Evolutionary conservation across 2,113 vertebrate species (phyloP).

Genomic region (Trematomus loennbergii): DNA sequence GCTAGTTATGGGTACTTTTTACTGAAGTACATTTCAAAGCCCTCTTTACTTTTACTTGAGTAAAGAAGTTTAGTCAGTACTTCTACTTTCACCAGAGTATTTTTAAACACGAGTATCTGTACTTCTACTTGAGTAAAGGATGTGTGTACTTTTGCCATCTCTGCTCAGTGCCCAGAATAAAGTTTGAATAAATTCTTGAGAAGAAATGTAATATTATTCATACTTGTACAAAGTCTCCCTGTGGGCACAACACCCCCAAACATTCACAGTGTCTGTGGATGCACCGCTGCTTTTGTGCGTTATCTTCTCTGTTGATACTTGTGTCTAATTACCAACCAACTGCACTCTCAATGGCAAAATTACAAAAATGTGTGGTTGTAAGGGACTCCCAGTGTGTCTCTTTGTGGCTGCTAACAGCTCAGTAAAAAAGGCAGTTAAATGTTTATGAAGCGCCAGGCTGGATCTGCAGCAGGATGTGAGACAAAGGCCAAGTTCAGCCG

Average conservation of each 20-base stretch:
- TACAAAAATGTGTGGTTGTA: constrained; percentile 47
- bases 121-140: no score
- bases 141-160: no score
- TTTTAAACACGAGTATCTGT: no score
- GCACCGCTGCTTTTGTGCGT: neutral
- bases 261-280: constrained; percentile 2
- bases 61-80: no score
- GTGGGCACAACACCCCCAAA: constrained; percentile 10
- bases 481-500: constrained; percentile 50
- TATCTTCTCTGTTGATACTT: constrained; percentile 38
- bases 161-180: no score
- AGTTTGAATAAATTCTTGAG: no score
- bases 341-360: constrained; percentile 56
- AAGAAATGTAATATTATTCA: no score
- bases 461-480: constrained; percentile 6
- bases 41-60: no score
- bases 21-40: no score
- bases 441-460: constrained; percentile 62
- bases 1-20: no score
- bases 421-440: constrained; percentile 62
- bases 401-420: constrained; percentile 36
- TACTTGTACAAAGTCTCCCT: no score
- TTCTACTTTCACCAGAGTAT: no score
- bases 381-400: constrained; percentile 39
- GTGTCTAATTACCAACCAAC: constrained; percentile 56